Evolutionary conservation across 2,797 vertebrate species (phyloP).

Genomic region (Lateolabrax maculatus): DNA sequence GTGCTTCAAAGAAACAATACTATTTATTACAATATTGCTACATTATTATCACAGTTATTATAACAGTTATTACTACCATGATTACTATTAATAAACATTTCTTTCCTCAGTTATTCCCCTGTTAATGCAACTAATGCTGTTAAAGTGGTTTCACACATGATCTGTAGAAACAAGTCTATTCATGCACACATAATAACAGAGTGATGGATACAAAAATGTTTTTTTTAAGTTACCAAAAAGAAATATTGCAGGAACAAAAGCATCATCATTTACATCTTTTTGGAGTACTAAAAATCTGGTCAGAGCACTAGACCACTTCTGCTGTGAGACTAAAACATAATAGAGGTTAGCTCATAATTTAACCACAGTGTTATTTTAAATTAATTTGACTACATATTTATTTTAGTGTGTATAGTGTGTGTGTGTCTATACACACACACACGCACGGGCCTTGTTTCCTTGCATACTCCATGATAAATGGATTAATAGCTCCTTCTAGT

Average conservation of each 20-base stretch:
- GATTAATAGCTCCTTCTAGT: slow-evolving; percentile 51
- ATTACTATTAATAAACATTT: slow-evolving; percentile 96
- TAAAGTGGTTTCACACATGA: not conserved
- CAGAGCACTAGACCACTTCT: not conserved
- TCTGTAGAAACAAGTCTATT: slow-evolving; percentile 17
- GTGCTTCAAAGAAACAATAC: slow-evolving; percentile 91
- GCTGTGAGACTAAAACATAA: not conserved
- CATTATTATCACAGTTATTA: slow-evolving; percentile 87
- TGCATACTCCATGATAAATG: not conserved
- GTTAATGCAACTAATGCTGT: slow-evolving; percentile 36
- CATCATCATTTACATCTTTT: no score
- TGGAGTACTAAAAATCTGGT: not conserved
- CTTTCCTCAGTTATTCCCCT: slow-evolving; percentile 89
- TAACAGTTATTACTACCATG: slow-evolving; percentile 82
- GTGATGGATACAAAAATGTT: not conserved
- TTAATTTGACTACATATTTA: not conserved
- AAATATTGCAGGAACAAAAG: not conserved
- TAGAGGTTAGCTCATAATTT: not conserved
- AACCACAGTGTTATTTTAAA: not conserved
- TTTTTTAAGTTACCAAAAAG: not conserved
- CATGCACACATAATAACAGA: not conserved
- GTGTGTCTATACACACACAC: no score
- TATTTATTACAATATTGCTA: slow-evolving; percentile 87
- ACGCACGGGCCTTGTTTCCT: not conserved
- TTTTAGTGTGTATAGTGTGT: no score